phyloP scores from a whole-genome alignment of 1,140 invertebrate genomes.

The Venustaconcha ellipsiformis region DNA sequence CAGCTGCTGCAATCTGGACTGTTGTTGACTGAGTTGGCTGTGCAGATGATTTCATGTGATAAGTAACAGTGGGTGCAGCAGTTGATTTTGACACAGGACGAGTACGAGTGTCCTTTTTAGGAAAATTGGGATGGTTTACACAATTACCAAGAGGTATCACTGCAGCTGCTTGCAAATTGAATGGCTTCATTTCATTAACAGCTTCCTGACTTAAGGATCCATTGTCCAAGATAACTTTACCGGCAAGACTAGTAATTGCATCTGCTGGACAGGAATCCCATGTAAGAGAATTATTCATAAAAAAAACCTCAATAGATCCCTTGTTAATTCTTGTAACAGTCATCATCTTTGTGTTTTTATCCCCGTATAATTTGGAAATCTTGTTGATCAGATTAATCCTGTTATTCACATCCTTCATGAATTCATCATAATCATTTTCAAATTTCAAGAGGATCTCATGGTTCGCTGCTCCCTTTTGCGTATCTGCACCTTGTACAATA shows the following conservation, averaged over 20 bases:
- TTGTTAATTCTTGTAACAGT: constrained; percentile 75
- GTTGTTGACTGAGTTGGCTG: constrained; percentile 50
- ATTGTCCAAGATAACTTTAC: constrained; percentile 72
- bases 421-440: constrained; percentile 79
- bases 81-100: constrained; percentile 12
- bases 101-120: constrained; percentile 1
- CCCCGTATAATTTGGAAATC: constrained; percentile 80
- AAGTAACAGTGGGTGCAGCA: background rate
- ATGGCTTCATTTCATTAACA: constrained; percentile 79
- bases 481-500: constrained; percentile 23
- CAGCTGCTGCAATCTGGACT: constrained; percentile 30
- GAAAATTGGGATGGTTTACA: constrained; percentile 68
- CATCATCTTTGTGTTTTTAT: constrained; percentile 80
- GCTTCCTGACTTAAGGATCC: constrained; percentile 74
- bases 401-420: constrained; percentile 76
- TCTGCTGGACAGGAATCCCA: constrained; percentile 80
- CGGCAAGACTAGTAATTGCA: constrained; percentile 79
- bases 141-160: constrained; percentile 81
- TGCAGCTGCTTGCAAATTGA: constrained; percentile 76
- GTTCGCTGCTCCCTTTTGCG: constrained; percentile 30
- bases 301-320: constrained; percentile 75
- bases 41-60: constrained; percentile 49
- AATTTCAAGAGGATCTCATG: constrained; percentile 84
- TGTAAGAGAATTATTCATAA: constrained; percentile 84
- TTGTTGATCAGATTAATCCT: constrained; percentile 82